Base-by-base conservation (phyloP, 1,140 invertebrate species). In the Drosophila yakuba region DNA sequence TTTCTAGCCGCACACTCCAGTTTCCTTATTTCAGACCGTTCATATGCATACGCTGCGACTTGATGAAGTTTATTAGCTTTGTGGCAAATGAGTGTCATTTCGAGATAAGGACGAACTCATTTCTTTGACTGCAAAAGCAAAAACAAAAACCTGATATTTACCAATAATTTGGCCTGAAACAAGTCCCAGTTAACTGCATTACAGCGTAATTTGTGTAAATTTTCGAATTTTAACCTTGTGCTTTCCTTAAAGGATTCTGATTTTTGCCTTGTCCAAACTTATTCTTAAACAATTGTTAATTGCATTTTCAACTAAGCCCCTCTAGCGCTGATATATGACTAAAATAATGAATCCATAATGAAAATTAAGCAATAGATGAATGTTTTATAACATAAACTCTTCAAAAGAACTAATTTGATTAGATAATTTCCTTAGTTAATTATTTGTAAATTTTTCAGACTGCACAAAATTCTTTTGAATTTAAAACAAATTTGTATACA, bases 401-500 rank as follows among this genome's bases (percentile, higher is more conserved):
- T 45, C 43, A 45, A 17, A 20, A 39, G 39, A 41, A n/a, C 28
- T 7, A 51, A 23, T 15, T 15, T 15, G 3, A 14, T 35, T 25
- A 32, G 47, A 50, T 43, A 23, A 25, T 35, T 48, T 15, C 55
- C 50, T 55, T 6, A 17, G 25, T 32, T 69, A 61, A 74, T 63
- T 74, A 74, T 74, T 74, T 51, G 15, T 32, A 10, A 23, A 71
- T 58, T 71, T 63, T 41, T 12, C 28, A 38, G 43, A 8, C n/a
- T 35, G 14, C 57, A 4, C 54, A 25, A 59, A 43, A 56, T 50
- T 44, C 54, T 17, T 36, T 28, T 60, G 15, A 62, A 60, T 63
- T 12, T 63, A 67, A 57, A 44, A 82, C 60, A 73, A 67, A 82
- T 86, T 59, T 76, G 51, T 63, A 89, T 88, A 89, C 89, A 89